These are phyloP conservation scores for Tetragonula carbonaria DNA, from an alignment of 2,888 invertebrate species.

Conservation along the genomic window DNA sequence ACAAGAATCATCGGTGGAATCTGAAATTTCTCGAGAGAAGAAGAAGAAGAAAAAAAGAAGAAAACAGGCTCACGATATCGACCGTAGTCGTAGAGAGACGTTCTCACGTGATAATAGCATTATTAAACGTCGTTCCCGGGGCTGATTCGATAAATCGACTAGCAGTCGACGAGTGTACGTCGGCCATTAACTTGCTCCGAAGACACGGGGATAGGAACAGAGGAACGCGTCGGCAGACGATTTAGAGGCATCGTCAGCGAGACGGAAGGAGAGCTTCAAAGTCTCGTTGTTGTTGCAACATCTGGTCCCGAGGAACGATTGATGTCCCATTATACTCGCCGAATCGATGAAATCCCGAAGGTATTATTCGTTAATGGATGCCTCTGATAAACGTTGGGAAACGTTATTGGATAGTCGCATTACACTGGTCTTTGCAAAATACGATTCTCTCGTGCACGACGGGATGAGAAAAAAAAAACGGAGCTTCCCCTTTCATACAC, in stretches of 20 bases:
- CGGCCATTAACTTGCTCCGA: slow-evolving; percentile 2
- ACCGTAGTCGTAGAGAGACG: not conserved
- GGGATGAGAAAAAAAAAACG: not conserved
- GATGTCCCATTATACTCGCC: slow-evolving; percentile 28
- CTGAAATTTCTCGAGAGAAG: not conserved
- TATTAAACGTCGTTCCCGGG: not conserved
- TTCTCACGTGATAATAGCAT: not conserved
- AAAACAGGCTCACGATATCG: too few species aligned
- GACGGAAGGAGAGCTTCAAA: slow-evolving; percentile 15
- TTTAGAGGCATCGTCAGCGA: slow-evolving; percentile 18
- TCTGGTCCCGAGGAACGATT: slow-evolving; percentile 28
- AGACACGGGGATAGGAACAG: not conserved
- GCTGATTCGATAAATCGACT: slow-evolving; percentile 8
- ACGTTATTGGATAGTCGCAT: slow-evolving; percentile 39
- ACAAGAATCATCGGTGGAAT: not conserved
- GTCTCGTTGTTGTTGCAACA: slow-evolving; percentile 16
- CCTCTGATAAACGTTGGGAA: slow-evolving; percentile 11
- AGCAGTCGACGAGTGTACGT: not conserved
- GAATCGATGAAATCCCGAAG: slow-evolving; percentile 49
- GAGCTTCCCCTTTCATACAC: not conserved
- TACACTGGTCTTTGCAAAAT: slow-evolving; percentile 16
- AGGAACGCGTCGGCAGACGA: not conserved
- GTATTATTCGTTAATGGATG: slow-evolving; percentile 46
- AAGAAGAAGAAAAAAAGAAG: not conserved
- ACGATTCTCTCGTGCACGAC: not conserved